A percentile compares a stretch with the other conserved stretches of the same genome.
Conservation (phyloP, 2,888 invertebrate genomes). For the Ophioninae sp. region DNA sequence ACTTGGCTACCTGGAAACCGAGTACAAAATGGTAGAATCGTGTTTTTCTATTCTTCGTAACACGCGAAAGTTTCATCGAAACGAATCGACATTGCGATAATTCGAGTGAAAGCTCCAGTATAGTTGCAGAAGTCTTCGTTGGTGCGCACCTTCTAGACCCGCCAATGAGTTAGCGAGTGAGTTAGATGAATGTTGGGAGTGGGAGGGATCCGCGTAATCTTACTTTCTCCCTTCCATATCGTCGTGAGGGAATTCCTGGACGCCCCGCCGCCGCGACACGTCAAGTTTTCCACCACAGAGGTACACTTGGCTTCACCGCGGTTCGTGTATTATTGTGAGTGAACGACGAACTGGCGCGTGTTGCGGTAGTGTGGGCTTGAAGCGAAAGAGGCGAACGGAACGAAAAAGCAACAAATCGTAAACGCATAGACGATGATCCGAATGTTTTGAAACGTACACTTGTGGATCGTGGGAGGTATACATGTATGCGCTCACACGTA, state of each 20-base stretch:
- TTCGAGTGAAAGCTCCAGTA: too few relatives aligned
- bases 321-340: slow-evolving; percentile 18
- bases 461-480: neutral
- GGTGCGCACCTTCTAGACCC: too few relatives aligned
- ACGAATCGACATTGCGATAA: too few relatives aligned
- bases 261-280: slow-evolving; percentile 17
- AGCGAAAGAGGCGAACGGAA: slow-evolving; percentile 10
- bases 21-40: too few relatives aligned
- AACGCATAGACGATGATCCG: slow-evolving; percentile 27
- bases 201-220: slow-evolving; percentile 11
- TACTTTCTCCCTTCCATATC: slow-evolving; percentile 2
- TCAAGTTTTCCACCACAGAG: slow-evolving; percentile 14
- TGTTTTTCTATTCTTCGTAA: too few relatives aligned
- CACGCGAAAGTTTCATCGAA: too few relatives aligned
- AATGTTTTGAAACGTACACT: slow-evolving; percentile 47
- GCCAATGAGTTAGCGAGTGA: neutral
- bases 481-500: neutral
- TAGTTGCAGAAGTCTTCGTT: too few relatives aligned
- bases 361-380: slow-evolving; percentile 35
- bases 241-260: slow-evolving; percentile 20
- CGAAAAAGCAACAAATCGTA: slow-evolving; percentile 5
- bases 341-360: slow-evolving; percentile 29
- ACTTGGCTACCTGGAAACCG: too few relatives aligned
- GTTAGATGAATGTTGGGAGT: neutral
- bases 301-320: slow-evolving; percentile 21